Base-by-base conservation (phyloP, 2,797 vertebrate species). In the Alcedo quadribrachys region DNA sequence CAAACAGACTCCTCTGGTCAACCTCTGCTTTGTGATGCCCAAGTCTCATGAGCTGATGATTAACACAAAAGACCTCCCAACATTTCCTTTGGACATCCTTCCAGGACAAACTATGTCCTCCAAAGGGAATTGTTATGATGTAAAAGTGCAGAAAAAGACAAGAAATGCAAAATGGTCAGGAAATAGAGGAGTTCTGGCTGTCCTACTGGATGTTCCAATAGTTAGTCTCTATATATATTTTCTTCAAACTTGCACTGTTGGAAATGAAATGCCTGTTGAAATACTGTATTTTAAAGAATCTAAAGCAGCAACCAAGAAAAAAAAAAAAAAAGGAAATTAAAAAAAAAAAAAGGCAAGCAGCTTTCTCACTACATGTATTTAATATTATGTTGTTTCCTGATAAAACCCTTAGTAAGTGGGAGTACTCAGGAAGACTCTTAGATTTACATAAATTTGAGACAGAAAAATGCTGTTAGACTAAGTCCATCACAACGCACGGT, bases 361-460 rank as follows among this genome's bases (percentile, higher is more conserved):
- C 77, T 87, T 95, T 92, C 77, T 83, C 81, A 75, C 81, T 89
- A 42, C 42, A 60, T 61, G 16, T 63, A 92, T 83, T 93, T 93
- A 92, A 85, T 92, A 87, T 3, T 55, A 51, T 60, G 73, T 60
- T 81, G 74, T 83, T 94, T 78, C 91, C 85, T 69, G 70, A 78
- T 81, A 85, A 73, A 92, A 78, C 62, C 81, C 60, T 80, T 12
- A 27, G 69, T 54, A 93, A 91, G 92, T 80, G 88, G 84, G 89
- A 87, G 84, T 73, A 73, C 75, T 86, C 77, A 48, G 50, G 62
- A 42, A 93, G 73, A 75, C 60, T 58, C 58, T 81, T 32, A 33
- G 25, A 93, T 88, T 94, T 91, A 65, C 85, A 93, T 88, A 87
- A 76, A 86, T 93, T n/a, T 54, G 42, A 82, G 89, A 87, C 30